phyloP scores from a whole-genome alignment of 1,140 invertebrate genomes.

The Nautilus pompilius region DNA sequence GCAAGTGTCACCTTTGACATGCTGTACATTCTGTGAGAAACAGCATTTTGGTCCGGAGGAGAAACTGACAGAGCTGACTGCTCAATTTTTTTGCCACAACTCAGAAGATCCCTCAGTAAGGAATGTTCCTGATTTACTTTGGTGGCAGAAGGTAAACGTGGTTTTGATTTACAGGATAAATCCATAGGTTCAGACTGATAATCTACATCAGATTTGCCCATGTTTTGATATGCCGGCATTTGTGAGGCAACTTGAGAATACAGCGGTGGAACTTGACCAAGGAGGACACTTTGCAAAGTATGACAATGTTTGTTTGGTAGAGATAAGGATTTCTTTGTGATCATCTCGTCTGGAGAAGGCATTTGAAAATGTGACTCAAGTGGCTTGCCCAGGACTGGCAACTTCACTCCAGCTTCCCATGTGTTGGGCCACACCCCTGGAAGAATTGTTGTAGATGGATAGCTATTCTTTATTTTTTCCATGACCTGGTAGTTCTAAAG shows the following conservation, averaged over 20 bases:
- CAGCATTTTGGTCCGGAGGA: neutral
- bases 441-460: too few species aligned
- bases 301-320: constrained; percentile 12
- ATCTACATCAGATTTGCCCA: neutral
- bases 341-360: too few species aligned
- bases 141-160: neutral
- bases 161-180: constrained; percentile 2
- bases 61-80: neutral
- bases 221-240: neutral
- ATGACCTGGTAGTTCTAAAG: too few species aligned
- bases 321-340: too few species aligned
- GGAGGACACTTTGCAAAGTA: constrained; percentile 42
- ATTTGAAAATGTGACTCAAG: too few species aligned
- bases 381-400: too few species aligned
- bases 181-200: constrained; percentile 9
- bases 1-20: constrained; percentile 44
- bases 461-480: too few species aligned
- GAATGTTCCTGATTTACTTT: constrained; percentile 3
- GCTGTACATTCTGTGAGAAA: constrained; percentile 14
- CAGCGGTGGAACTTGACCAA: constrained; percentile 39
- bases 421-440: too few species aligned
- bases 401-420: too few species aligned
- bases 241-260: constrained; percentile 36
- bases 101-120: constrained; percentile 10
- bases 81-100: constrained; percentile 6